A percentile compares a stretch with the other conserved stretches of the same genome.
Evolutionary conservation across 2,797 vertebrate species (phyloP).

Genomic region (Xyrichtys novacula): DNA sequence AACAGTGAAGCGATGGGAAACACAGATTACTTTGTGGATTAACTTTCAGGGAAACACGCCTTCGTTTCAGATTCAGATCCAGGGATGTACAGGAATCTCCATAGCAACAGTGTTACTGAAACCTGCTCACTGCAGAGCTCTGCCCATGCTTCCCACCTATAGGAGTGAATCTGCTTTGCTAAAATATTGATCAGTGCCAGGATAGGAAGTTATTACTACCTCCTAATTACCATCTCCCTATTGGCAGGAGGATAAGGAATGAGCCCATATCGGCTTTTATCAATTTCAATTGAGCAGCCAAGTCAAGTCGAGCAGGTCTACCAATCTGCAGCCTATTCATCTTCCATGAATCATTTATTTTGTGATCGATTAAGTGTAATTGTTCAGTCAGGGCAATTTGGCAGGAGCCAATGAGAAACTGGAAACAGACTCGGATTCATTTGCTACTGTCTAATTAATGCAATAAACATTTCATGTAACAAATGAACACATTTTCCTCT

Average conservation of each 20-base stretch:
- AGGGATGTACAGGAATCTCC: slow-evolving; percentile 85
- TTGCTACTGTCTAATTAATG: slow-evolving; percentile 99
- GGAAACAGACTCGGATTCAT: slow-evolving; percentile 93
- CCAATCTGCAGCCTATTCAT: slow-evolving; percentile 96
- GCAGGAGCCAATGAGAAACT: slow-evolving; percentile 92
- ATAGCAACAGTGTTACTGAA: slow-evolving; percentile 86
- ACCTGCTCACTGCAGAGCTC: slow-evolving; percentile 76
- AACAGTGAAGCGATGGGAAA: slow-evolving; percentile 68
- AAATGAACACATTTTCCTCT: slow-evolving; percentile 91
- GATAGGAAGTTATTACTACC: slow-evolving; percentile 94
- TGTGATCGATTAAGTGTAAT: slow-evolving; percentile 98
- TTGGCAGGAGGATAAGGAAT: slow-evolving; percentile 90
- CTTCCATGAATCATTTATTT: slow-evolving; percentile 99
- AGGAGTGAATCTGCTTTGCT: slow-evolving; percentile 88
- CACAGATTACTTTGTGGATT: slow-evolving; percentile 77
- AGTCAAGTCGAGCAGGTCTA: slow-evolving; percentile 90
- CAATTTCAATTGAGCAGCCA: slow-evolving; percentile 94
- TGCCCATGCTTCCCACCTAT: slow-evolving; percentile 81
- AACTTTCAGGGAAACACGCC: slow-evolving; percentile 64
- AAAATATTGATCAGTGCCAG: slow-evolving; percentile 93
- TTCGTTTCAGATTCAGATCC: slow-evolving; percentile 72
- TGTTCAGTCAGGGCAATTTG: slow-evolving; percentile 97
- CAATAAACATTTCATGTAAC: slow-evolving; percentile 92
- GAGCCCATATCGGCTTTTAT: slow-evolving; percentile 92
- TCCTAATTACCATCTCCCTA: slow-evolving; percentile 94